phyloP scores from a whole-genome alignment of 1,140 invertebrate species.

The Saccostrea glomerata region DNA sequence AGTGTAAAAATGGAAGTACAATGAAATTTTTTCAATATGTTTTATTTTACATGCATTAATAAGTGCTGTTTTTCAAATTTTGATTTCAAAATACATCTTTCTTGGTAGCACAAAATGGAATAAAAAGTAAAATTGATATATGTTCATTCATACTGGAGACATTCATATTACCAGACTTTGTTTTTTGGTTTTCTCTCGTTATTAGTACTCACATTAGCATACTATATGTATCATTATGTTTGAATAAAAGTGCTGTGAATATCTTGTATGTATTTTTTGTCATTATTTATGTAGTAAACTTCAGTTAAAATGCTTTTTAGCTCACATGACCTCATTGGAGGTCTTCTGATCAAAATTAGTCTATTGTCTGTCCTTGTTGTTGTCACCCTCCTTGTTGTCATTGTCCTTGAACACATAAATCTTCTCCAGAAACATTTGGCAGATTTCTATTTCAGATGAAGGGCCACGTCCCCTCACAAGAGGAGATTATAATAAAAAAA shows the following conservation, averaged over 20 bases:
- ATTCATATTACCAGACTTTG: not conserved
- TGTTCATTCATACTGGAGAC: not conserved
- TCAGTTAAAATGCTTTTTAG: not conserved
- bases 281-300: not conserved
- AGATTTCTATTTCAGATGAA: too few relatives aligned
- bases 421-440: too few relatives aligned
- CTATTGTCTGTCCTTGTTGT: too few relatives aligned
- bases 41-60: too few relatives aligned
- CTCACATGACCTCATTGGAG: not conserved
- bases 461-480: too few relatives aligned
- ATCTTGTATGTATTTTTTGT: not conserved
- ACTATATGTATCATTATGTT: slow-evolving; percentile 13
- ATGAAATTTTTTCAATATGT: too few relatives aligned
- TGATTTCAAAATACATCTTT: not conserved
- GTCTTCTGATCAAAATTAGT: too few relatives aligned
- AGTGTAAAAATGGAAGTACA: too few relatives aligned
- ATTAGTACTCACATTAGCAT: not conserved
- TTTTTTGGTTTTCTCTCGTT: not conserved
- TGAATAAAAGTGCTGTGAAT: slow-evolving; percentile 2
- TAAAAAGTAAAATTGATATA: not conserved
- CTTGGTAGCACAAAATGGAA: not conserved
- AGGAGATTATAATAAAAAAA: too few relatives aligned
- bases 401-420: too few relatives aligned
- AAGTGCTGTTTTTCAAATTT: too few relatives aligned
- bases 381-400: too few relatives aligned